These are phyloP conservation scores for Lynx canadensis DNA, from an alignment of 2,113 vertebrate species.

Conservation along the genomic window DNA sequence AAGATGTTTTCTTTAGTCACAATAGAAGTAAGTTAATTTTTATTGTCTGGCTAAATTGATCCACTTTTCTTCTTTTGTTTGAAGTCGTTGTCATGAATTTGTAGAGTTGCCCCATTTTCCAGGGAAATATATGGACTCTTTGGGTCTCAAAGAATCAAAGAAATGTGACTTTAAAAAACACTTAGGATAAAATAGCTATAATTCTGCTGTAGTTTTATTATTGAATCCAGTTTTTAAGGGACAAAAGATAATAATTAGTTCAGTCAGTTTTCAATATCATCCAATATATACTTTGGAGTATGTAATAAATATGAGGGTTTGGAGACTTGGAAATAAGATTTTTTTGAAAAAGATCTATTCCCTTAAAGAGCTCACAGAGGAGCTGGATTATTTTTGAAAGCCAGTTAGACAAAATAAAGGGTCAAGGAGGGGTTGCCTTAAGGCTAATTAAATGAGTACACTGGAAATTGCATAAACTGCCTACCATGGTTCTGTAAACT, in stretches of 20 bases:
- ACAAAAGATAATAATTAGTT: conserved; percentile 12
- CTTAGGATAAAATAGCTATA: background rate
- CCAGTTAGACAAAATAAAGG: background rate
- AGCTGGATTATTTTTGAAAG: background rate
- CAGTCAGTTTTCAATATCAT: background rate
- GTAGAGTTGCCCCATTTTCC: background rate
- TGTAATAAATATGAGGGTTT: background rate
- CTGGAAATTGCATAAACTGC: background rate
- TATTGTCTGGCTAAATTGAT: conserved; percentile 71
- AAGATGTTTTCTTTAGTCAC: conserved; percentile 77
- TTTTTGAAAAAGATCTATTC: background rate
- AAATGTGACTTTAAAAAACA: conserved; percentile 46
- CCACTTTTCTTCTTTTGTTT: conserved; percentile 57
- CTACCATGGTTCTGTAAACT: background rate
- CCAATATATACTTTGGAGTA: background rate
- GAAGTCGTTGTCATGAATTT: conserved; percentile 32
- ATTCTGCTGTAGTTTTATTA: conserved; percentile 33
- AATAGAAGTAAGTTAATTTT: conserved; percentile 75
- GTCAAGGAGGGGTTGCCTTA: background rate
- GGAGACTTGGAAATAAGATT: background rate
- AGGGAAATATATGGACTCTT: conserved; percentile 6
- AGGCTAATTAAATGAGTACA: background rate
- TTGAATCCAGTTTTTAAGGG: background rate
- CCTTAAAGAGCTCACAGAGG: background rate
- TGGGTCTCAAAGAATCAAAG: conserved; percentile 2